Percentiles rank a stretch among this genome's conserved stretches.
Conservation (phyloP, 2,113 vertebrate genomes). For the Anguilla rostrata region DNA sequence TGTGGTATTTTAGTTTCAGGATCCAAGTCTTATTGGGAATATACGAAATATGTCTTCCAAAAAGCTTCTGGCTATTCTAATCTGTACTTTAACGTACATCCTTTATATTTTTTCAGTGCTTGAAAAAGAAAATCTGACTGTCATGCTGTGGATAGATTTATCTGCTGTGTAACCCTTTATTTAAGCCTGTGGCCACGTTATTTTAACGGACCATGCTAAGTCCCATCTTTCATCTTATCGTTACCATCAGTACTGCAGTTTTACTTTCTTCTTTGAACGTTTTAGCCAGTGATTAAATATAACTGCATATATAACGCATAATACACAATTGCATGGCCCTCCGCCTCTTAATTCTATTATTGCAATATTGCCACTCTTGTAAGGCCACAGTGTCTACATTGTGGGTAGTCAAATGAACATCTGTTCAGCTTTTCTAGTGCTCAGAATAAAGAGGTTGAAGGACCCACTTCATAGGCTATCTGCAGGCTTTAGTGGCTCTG, state of each 20-base stretch:
- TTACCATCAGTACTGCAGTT: neutral
- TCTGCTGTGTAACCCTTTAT: neutral
- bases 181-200: neutral
- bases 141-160: neutral
- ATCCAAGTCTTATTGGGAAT: neutral
- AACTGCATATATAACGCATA: neutral
- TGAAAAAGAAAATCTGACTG: neutral
- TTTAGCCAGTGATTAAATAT: neutral
- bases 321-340: neutral
- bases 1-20: neutral
- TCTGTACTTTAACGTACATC: neutral
- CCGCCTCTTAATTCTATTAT: neutral
- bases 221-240: neutral
- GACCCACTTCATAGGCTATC: neutral
- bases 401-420: neutral
- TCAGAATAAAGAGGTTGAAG: slow-evolving; percentile 6
- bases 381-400: neutral
- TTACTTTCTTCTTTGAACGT: neutral
- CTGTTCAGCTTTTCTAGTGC: neutral
- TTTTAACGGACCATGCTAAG: neutral
- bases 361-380: neutral
- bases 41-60: neutral
- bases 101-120: neutral
- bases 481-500: neutral
- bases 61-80: neutral